Percentiles rank a stretch among this genome's conserved stretches.
Evolutionary conservation across 2,888 invertebrate species (phyloP).

Genomic region (Lepidocyrtoides sp.): DNA sequence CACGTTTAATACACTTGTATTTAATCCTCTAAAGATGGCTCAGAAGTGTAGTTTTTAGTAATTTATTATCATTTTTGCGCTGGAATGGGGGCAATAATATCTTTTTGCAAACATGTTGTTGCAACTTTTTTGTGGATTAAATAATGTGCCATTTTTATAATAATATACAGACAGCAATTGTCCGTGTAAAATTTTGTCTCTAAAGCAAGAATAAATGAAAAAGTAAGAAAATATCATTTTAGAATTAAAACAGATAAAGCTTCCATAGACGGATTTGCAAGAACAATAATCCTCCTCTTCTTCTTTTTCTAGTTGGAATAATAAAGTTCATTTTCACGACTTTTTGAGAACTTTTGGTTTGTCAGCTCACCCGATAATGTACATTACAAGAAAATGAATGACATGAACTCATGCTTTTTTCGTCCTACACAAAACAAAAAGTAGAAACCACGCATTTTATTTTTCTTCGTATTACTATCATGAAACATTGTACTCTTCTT

Average conservation of each 20-base stretch:
- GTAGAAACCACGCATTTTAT: constrained; percentile 31
- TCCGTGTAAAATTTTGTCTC: not conserved
- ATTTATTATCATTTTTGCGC: no score
- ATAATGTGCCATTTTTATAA: no score
- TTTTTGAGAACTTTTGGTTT: constrained; percentile 47
- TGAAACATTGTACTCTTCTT: not conserved
- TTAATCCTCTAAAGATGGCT: no score
- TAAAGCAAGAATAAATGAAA: not conserved
- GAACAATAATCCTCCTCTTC: constrained; percentile 18
- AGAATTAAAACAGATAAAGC: not conserved
- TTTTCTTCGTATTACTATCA: not conserved
- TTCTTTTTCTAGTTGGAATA: not conserved
- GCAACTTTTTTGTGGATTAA: no score
- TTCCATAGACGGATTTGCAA: not conserved
- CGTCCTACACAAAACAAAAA: constrained; percentile 61
- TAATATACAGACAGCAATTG: not conserved
- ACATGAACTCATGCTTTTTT: constrained; percentile 52
- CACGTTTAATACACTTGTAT: no score
- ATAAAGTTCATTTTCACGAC: constrained; percentile 61
- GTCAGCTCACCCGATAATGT: constrained; percentile 41
- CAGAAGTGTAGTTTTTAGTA: no score
- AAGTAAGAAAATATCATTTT: not conserved
- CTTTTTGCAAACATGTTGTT: no score
- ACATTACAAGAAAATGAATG: constrained; percentile 10
- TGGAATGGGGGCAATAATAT: no score